Percentiles rank a stretch among this genome's conserved stretches.
phyloP scores from a whole-genome alignment of 2,888 invertebrate species.

The Sphaerophoria taeniata region DNA sequence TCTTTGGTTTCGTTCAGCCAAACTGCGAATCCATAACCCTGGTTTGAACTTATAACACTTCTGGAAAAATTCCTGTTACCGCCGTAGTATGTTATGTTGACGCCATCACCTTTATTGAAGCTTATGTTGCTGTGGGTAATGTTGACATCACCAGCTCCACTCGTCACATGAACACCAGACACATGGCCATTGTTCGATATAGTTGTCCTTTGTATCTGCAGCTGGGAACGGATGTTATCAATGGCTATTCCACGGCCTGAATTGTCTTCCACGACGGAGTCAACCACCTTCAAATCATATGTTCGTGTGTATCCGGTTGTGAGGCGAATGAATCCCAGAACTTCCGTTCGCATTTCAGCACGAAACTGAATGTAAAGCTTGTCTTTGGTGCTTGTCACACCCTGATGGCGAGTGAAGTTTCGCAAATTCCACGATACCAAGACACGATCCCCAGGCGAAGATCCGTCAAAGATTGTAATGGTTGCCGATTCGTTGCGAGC shows the following conservation, averaged over 20 bases:
- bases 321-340: conserved; percentile 90
- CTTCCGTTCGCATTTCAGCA: conserved; percentile 88
- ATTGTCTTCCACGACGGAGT: conserved; percentile 93
- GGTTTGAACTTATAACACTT: conserved; percentile 93
- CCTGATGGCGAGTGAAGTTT: conserved; percentile 95
- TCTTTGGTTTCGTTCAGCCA: conserved; percentile 94
- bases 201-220: conserved; percentile 92
- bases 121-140: conserved; percentile 95
- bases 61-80: conserved; percentile 96
- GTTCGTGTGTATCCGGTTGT: conserved; percentile 90
- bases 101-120: conserved; percentile 96
- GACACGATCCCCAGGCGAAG: conserved; percentile 87
- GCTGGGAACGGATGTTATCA: conserved; percentile 94
- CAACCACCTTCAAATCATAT: conserved; percentile 94
- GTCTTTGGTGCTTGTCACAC: conserved; percentile 91
- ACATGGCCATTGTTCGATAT: conserved; percentile 94
- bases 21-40: conserved; percentile 93
- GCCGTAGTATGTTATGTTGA: conserved; percentile 97
- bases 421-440: conserved; percentile 89
- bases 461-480: conserved; percentile 91
- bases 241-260: conserved; percentile 97
- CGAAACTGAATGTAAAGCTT: conserved; percentile 91
- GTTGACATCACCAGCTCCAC: conserved; percentile 97
- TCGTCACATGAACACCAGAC: conserved; percentile 94
- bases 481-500: conserved; percentile 89